Conservation (phyloP, 2,113 vertebrate genomes). For the Malurus alboscapulatus region DNA sequence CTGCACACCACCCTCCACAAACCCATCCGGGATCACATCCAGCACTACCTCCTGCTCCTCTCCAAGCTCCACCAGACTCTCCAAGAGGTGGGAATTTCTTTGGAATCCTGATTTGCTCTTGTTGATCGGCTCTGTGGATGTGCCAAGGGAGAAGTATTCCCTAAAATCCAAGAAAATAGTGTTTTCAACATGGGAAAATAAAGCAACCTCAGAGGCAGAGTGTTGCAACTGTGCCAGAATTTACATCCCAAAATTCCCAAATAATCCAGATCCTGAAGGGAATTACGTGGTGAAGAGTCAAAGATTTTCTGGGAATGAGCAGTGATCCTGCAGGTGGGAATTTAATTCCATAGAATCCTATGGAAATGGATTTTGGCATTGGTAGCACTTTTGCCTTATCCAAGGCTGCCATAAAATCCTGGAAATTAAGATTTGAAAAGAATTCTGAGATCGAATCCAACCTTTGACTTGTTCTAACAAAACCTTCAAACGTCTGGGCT, state of each 20-base stretch:
- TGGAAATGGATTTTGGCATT: too few species aligned
- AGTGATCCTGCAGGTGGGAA: too few species aligned
- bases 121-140: rapidly evolving
- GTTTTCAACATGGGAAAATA: not conserved
- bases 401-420: too few species aligned
- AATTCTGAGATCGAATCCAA: too few species aligned
- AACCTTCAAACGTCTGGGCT: too few species aligned
- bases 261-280: not conserved
- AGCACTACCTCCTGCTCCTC: not conserved
- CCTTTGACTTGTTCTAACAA: too few species aligned
- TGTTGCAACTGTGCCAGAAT: not conserved
- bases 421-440: too few species aligned
- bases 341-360: too few species aligned
- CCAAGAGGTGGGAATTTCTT: not conserved
- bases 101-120: rapidly evolving
- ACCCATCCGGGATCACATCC: not conserved
- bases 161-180: not conserved
- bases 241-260: not conserved
- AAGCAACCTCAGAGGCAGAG: not conserved
- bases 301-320: too few species aligned
- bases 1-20: not conserved
- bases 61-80: not conserved
- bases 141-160: not conserved
- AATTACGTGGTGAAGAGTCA: too few species aligned
- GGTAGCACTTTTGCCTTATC: too few species aligned